Evolutionary conservation across 2,113 vertebrate genomes (phyloP), one percentile per base, ranked within the genome.

Genomic region (Neodon shergylaensis): DNA sequence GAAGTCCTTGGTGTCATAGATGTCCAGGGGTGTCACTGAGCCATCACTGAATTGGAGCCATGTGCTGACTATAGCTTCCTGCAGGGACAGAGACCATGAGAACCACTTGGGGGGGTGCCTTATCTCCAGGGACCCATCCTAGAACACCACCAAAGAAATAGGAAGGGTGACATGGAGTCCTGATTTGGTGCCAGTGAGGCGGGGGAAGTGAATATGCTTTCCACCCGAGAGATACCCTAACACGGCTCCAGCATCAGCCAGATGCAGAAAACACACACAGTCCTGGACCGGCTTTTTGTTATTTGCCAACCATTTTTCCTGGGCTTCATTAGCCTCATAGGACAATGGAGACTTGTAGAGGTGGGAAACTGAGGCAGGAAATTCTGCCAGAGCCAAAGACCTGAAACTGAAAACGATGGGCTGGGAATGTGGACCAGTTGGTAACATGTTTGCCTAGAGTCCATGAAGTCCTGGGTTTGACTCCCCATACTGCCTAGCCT

Each of bases 11-110:
- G 98, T 36, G 96, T 99, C 98, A 10, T 99, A 99, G 42, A 99
- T 99, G 96, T 99, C 99, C 95, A 99, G 98, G 0, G 99, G 99
- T 0, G 99, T 99, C 82, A 99, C 98, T 0, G 99, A 99, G 97
- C 99, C 99, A 0, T 99, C 99, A 3, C 99, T 99, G 98, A 99
- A 99, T 98, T 99, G 99, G 44, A 99, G 99, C 99, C 99, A 99
- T 9, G 98, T 99, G 95, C 99, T 99, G 95, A 99, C 98, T 96
- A 99, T 97, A 3, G 99, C 99, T 96, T 99, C 99, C 99, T 99
- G 98, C 17, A 82, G 98, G 98, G 47, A 98, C 61, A 94, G 52
- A 96, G 14, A 87, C 0, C 7, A 68, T 97, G 77, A 97, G 96
- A 54, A 8, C 36, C 33, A 16, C 4, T 19, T 8, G 52, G 10